These are phyloP conservation scores for Alethe castanea DNA, from an alignment of 2,113 vertebrate genomes.

Conservation along the genomic window DNA sequence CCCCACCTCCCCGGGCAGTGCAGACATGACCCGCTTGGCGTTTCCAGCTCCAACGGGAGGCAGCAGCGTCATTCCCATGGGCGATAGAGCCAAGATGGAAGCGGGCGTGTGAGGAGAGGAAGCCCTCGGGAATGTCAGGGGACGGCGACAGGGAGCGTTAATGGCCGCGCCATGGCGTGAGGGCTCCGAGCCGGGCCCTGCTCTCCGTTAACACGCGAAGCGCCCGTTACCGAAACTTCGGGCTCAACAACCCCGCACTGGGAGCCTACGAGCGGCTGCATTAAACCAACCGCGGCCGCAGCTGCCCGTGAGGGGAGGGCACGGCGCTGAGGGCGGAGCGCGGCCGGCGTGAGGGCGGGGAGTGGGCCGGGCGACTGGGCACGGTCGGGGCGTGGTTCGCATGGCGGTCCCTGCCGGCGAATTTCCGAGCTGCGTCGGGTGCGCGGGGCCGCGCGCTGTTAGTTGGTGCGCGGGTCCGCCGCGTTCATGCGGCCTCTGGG, in stretches of 20 bases:
- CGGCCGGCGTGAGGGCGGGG: no score
- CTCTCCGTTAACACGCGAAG: no score
- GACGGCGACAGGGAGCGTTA: accelerated
- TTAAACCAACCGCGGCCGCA: accelerated
- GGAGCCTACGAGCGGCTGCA: accelerated
- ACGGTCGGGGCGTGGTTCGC: accelerated
- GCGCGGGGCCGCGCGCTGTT: no score
- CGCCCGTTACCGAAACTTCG: not conserved
- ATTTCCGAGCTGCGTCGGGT: not conserved
- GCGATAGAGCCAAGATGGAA: not conserved
- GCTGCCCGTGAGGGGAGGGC: not conserved
- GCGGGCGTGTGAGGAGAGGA: accelerated
- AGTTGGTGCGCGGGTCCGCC: no score
- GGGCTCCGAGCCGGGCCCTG: not conserved
- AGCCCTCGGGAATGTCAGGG: accelerated
- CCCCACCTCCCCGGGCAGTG: not conserved
- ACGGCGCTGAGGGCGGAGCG: not conserved
- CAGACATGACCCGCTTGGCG: accelerated
- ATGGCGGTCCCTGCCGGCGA: accelerated
- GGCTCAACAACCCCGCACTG: not conserved
- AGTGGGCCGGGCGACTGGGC: no score
- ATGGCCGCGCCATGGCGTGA: not conserved
- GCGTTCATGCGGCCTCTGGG: not conserved
- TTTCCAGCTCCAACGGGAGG: accelerated
- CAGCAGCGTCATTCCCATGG: accelerated